Evolutionary conservation across 2,888 invertebrate species (phyloP).

Genomic region (Fragum sueziense): DNA sequence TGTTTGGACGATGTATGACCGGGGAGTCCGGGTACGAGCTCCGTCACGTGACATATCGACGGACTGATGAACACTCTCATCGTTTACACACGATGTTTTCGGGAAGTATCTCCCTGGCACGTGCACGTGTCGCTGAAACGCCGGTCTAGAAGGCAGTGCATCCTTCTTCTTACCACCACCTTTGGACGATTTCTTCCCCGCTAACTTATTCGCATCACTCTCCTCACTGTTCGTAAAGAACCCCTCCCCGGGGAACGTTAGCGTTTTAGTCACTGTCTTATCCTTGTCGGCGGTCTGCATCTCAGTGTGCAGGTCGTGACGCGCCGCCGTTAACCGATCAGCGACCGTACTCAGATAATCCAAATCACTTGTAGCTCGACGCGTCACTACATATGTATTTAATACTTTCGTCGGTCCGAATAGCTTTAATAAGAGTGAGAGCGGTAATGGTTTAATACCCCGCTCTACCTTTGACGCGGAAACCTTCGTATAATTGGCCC

Average conservation of each 20-base stretch:
- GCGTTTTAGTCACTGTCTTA: constrained; percentile 37
- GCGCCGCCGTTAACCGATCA: constrained; percentile 12
- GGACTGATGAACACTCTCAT: constrained; percentile 28
- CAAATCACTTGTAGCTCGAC: constrained; percentile 34
- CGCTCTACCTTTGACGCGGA: constrained; percentile 55
- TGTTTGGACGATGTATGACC: constrained; percentile 26
- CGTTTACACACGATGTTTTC: constrained; percentile 54
- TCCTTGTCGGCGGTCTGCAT: constrained; percentile 43
- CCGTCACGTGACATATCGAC: constrained; percentile 25
- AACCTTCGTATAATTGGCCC: constrained; percentile 50
- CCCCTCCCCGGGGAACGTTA: constrained; percentile 52
- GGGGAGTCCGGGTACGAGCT: constrained; percentile 50
- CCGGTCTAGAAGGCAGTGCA: constrained; percentile 53
- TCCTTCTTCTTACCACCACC: constrained; percentile 8
- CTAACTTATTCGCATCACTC: neutral
- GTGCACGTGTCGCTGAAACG: constrained; percentile 44
- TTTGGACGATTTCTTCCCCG: neutral
- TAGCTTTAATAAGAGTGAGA: constrained; percentile 53
- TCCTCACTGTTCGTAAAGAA: constrained; percentile 28
- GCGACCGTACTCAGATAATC: constrained; percentile 28
- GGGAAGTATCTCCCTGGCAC: constrained; percentile 69
- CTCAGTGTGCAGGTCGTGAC: constrained; percentile 16
- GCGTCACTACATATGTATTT: constrained; percentile 50
- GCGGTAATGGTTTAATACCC: constrained; percentile 61
- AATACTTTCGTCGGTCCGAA: constrained; percentile 59